Percentiles rank a stretch among this genome's conserved stretches.
Conservation (phyloP, 2,888 invertebrate genomes). For the Andrena minutula region DNA sequence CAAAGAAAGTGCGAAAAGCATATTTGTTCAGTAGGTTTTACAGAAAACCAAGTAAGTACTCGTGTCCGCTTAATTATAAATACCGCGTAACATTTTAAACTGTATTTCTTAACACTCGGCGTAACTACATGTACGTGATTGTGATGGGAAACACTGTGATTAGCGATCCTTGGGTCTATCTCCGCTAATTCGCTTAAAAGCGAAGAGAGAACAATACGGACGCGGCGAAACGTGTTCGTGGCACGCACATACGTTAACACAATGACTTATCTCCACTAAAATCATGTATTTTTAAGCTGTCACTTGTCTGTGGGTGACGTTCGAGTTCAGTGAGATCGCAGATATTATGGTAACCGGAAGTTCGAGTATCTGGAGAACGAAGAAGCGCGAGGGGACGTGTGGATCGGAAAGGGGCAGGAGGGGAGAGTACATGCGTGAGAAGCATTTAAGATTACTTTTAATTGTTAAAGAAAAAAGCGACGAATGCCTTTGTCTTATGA, state of each 20-base stretch:
- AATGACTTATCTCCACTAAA: slow-evolving; percentile 53
- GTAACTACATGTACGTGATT: slow-evolving; percentile 38
- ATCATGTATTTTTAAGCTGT: slow-evolving; percentile 54
- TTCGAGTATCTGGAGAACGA: slow-evolving; percentile 20
- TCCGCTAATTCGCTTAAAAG: slow-evolving; percentile 43
- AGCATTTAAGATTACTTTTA: slow-evolving; percentile 59
- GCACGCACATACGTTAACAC: slow-evolving; percentile 51
- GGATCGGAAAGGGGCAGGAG: slow-evolving; percentile 1
- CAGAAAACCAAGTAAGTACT: slow-evolving; percentile 26
- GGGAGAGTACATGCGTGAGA: slow-evolving; percentile 11
- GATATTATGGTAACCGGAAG: slow-evolving; percentile 21
- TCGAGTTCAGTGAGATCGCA: slow-evolving; percentile 41
- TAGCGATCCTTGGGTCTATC: slow-evolving; percentile 53
- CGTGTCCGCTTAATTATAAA: slow-evolving; percentile 27
- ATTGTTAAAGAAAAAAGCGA: slow-evolving; percentile 28
- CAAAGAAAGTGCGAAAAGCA: background rate
- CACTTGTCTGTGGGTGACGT: slow-evolving; percentile 15
- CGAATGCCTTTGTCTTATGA: slow-evolving; percentile 53
- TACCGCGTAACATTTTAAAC: slow-evolving; percentile 41
- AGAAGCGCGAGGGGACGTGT: slow-evolving; percentile 10
- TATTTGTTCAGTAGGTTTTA: slow-evolving; percentile 28
- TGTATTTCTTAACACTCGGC: slow-evolving; percentile 53
- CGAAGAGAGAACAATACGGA: slow-evolving; percentile 21
- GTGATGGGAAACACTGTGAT: slow-evolving; percentile 62
- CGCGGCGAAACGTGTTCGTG: slow-evolving; percentile 31